Conservation (phyloP, 2,797 vertebrate species). For the Microhierax caerulescens region DNA sequence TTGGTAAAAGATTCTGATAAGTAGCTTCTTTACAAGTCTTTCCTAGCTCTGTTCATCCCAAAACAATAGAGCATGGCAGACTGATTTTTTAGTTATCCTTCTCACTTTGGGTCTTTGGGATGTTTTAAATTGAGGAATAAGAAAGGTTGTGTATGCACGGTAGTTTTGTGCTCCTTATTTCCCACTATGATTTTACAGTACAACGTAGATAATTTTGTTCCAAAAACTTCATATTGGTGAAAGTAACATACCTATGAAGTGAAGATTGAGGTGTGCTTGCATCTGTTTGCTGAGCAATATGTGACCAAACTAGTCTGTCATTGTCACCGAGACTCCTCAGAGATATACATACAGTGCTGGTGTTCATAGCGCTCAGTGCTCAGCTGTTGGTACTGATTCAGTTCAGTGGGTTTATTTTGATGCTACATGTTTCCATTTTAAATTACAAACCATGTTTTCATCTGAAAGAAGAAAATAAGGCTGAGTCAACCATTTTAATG, state of each 20-base stretch:
- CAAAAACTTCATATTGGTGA: not conserved
- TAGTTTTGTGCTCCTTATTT: not conserved
- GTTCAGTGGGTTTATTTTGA: not conserved
- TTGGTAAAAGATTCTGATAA: not conserved
- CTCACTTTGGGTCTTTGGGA: not conserved
- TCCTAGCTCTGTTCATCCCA: not conserved
- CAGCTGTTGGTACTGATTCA: not conserved
- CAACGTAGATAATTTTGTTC: not conserved
- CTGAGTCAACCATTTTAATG: not conserved
- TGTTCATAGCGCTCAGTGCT: not conserved
- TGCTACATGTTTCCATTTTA: not conserved
- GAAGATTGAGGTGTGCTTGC: not conserved
- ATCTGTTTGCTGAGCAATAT: not conserved
- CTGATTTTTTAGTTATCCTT: not conserved
- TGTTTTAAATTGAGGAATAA: not conserved
- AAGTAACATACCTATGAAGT: not conserved
- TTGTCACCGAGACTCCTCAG: not conserved
- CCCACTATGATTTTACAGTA: not conserved
- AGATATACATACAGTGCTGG: not conserved
- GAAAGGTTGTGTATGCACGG: not conserved
- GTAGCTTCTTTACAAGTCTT: not conserved
- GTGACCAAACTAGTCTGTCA: not conserved
- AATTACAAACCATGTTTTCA: not conserved
- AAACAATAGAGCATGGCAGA: not conserved
- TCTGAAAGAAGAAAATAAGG: not conserved